phyloP scores from a whole-genome alignment of 2,797 vertebrate species.

The Diceros bicornis region DNA sequence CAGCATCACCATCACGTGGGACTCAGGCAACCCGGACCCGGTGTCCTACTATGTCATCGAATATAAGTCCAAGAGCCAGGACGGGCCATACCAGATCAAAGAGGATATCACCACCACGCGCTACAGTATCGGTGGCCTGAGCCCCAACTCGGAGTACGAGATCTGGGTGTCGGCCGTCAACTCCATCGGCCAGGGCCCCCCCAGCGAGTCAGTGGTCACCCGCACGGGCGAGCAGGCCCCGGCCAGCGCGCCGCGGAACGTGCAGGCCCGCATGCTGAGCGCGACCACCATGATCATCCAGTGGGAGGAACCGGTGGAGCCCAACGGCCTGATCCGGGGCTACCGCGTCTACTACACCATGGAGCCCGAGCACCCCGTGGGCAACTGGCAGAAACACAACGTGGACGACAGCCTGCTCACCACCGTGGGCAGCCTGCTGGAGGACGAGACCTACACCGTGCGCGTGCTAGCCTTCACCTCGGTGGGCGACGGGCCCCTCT shows the following conservation, averaged over 20 bases:
- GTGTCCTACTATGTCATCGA: constrained; percentile 98
- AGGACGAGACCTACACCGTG: constrained; percentile 97
- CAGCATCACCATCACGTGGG: constrained; percentile 99
- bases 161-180: constrained; percentile 98
- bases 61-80: constrained; percentile 97
- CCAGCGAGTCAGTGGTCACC: constrained; percentile 97
- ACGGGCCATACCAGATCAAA: constrained; percentile 97
- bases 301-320: constrained; percentile 99
- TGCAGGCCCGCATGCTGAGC: constrained; percentile 97
- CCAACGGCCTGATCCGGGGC: constrained; percentile 98
- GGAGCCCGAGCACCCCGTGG: constrained; percentile 95
- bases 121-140: constrained; percentile 98
- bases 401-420: constrained; percentile 98
- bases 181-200: constrained; percentile 98
- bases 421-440: constrained; percentile 95
- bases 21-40: constrained; percentile 98
- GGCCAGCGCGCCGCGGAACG: constrained; percentile 96
- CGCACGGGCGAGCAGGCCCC: constrained; percentile 98
- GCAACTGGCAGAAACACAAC: constrained; percentile 98
- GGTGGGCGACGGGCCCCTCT: constrained; percentile 98
- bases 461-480: constrained; percentile 98
- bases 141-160: constrained; percentile 99
- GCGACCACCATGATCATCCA: constrained; percentile 98
- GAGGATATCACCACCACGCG: constrained; percentile 98
- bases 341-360: constrained; percentile 99